Conservation (phyloP, 2,888 invertebrate species). For the Tenodera sinensis region DNA sequence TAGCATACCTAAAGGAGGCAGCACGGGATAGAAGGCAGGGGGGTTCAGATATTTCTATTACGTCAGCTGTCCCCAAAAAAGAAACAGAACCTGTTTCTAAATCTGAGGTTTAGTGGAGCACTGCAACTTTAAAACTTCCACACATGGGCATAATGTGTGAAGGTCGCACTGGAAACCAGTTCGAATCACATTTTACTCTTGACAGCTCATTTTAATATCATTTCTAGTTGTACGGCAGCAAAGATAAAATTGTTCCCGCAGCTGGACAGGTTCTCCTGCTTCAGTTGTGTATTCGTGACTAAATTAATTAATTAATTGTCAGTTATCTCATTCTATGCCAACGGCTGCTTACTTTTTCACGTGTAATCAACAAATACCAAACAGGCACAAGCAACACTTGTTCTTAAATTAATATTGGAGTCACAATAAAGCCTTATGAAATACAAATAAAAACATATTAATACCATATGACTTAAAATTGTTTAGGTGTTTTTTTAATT, state of each 20-base stretch:
- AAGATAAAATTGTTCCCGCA: neutral
- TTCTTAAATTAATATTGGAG: no score
- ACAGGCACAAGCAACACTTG: neutral
- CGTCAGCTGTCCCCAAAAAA: neutral
- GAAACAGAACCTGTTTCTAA: neutral
- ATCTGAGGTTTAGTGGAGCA: neutral
- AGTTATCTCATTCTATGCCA: neutral
- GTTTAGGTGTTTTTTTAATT: no score
- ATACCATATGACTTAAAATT: no score
- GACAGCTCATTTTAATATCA: neutral
- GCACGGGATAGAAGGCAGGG: no score
- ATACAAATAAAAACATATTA: no score
- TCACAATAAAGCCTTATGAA: no score
- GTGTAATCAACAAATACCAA: neutral
- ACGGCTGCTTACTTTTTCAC: neutral
- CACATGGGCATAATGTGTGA: neutral
- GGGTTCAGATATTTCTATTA: neutral
- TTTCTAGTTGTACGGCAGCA: neutral
- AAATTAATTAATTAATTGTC: neutral
- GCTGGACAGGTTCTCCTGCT: neutral
- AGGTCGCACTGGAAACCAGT: neutral
- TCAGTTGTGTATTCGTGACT: neutral
- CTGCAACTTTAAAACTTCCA: neutral
- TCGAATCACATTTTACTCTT: neutral
- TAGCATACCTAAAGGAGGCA: no score